Conservation (phyloP, 2,888 invertebrate genomes). For the Acronicta alni region DNA sequence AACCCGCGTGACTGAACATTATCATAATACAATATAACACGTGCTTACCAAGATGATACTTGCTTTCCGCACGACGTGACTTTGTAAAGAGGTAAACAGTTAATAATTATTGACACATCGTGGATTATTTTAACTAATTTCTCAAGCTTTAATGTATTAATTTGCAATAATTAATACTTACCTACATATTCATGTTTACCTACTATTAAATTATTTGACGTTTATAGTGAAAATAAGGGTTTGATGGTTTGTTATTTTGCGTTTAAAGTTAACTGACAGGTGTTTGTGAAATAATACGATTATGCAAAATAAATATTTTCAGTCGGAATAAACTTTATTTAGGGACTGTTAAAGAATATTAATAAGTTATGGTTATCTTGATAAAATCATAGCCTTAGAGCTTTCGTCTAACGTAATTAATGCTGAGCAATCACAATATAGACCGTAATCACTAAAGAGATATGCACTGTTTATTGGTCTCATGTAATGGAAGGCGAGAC, state of each 20-base stretch:
- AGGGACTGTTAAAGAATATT: background rate
- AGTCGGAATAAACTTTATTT: background rate
- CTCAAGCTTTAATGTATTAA: background rate
- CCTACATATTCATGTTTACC: conserved; percentile 10
- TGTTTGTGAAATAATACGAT: background rate
- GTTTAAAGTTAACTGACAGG: background rate
- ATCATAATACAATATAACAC: conserved; percentile 6
- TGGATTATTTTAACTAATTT: conserved; percentile 37
- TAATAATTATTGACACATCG: conserved; percentile 11
- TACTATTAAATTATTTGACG: conserved; percentile 2
- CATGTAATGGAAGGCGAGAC: too few relatives aligned
- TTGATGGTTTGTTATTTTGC: background rate
- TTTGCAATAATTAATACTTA: conserved; percentile 6
- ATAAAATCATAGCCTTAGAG: too few relatives aligned
- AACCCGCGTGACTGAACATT: background rate
- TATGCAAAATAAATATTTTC: background rate
- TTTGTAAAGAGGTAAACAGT: conserved; percentile 42
- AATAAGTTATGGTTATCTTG: too few relatives aligned
- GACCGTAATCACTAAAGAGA: too few relatives aligned
- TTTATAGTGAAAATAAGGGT: background rate
- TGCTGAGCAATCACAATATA: too few relatives aligned
- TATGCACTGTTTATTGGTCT: too few relatives aligned
- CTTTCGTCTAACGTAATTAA: too few relatives aligned
- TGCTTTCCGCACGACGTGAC: conserved; percentile 41
- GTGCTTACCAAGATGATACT: conserved; percentile 11